Base-by-base conservation (phyloP, 2,113 vertebrate genomes). In the Aramus guarauna region DNA sequence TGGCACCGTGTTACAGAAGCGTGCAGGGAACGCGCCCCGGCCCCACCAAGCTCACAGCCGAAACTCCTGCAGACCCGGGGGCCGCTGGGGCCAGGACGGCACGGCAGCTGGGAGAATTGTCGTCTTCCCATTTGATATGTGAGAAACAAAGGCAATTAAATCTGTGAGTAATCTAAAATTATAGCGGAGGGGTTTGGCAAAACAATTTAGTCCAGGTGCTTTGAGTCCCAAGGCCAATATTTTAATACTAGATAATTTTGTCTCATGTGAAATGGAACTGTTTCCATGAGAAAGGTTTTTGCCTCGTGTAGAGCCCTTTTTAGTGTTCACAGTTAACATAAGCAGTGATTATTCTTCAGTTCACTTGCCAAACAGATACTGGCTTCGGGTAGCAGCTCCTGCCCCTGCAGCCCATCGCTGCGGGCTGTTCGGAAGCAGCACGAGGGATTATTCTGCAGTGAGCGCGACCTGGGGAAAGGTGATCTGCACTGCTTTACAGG, bases 1-100 rank as follows among this genome's bases (percentile, higher is more conserved):
- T 53, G 77, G 41, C 53, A 36, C 10, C 0, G 0, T 8, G 66
- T 13, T 19, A 23, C 41, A 36, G 24, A 14, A 43, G 11, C 1
- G 8, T 2, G 2, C 15, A 50, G 82, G 50, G 47, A 69, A 32
- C 3, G 3, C 3, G 0, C 7, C 15, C n/a, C 3, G 11, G 18
- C 22, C 59, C 21, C 63, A 11, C 11, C 2, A 2, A 15, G 34
- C 17, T 64, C 76, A 26, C 17, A 12, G 29, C 41, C 19, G 3
- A 8, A 41, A 9, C 47, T 19, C 15, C 21, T 3, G 12, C 12
- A 23, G 5, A 48, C 5, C 60, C 26, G 1, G 7, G 22, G 45
- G 58, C 36, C 39, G 77, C 64, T 27, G 56, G 68, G 26, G 26
- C 48, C 76, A 39, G 64, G 27, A 15, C 48, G 30, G 41, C 19